These are phyloP conservation scores for Chloropsis cyanopogon DNA, from an alignment of 2,113 vertebrate species.

Conservation along the genomic window DNA sequence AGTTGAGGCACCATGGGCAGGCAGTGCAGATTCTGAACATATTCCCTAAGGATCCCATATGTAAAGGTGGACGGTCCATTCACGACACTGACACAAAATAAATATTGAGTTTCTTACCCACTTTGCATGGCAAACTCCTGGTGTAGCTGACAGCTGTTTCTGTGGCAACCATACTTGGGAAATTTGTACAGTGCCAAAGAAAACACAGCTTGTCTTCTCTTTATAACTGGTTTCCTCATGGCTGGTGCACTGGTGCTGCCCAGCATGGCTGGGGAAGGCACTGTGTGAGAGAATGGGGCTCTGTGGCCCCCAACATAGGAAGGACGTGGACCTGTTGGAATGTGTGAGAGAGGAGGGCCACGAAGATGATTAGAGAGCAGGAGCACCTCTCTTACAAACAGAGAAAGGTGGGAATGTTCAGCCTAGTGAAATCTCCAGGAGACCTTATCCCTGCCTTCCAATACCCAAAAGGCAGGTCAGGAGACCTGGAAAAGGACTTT, in stretches of 20 bases:
- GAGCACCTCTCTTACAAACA: background rate
- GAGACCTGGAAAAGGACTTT: background rate
- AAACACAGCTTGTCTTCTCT: background rate
- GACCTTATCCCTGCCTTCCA: background rate
- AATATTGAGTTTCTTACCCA: background rate
- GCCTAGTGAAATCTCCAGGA: fast-evolving
- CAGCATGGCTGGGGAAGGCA: background rate
- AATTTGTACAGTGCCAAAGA: background rate
- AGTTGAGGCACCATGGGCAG: background rate
- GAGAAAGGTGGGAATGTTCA: background rate
- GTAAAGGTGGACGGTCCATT: background rate
- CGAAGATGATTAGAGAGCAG: background rate
- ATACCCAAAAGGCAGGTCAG: background rate
- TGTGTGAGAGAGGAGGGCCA: background rate
- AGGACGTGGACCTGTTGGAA: background rate
- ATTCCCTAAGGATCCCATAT: background rate
- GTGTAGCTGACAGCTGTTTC: background rate
- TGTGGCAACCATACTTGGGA: background rate
- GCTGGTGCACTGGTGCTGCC: background rate
- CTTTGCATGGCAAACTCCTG: background rate
- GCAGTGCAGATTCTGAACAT: background rate
- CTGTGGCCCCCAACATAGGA: background rate
- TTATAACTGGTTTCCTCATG: background rate
- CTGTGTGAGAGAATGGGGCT: background rate
- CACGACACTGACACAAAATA: background rate